Percentiles rank a stretch among this genome's conserved stretches.
Conservation (phyloP, 2,113 vertebrate species). For the Oceanodroma tethys region DNA sequence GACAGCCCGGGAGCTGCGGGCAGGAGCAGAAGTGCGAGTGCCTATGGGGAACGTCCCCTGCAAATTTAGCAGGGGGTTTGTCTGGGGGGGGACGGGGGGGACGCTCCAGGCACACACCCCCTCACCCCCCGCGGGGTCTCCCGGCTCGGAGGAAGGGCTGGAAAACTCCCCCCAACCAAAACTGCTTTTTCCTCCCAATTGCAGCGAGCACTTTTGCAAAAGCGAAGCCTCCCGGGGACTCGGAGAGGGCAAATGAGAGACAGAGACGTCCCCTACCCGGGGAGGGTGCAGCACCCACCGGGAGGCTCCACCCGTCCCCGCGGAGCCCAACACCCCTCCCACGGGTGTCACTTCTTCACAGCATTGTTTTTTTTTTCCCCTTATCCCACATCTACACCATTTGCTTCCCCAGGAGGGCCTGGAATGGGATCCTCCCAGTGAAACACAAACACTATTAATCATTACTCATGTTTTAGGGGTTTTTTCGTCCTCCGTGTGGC, state of each 20-base stretch:
- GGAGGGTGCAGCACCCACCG: background rate
- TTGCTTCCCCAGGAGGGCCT: background rate
- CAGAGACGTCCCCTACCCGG: fast-evolving
- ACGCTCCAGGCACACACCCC: fast-evolving
- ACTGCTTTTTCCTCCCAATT: background rate
- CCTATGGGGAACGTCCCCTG: fast-evolving
- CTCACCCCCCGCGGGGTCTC: fast-evolving
- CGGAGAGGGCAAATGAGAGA: fast-evolving
- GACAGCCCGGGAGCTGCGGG: fast-evolving
- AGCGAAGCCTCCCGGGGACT: background rate
- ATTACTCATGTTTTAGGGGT: fast-evolving
- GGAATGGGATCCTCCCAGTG: background rate
- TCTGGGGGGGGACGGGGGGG: fast-evolving
- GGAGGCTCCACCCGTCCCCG: background rate
- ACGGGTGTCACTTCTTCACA: background rate
- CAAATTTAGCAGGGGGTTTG: background rate
- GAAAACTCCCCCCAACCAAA: background rate
- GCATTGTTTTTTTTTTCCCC: fast-evolving
- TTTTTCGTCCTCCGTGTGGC: background rate
- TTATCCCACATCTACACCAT: background rate
- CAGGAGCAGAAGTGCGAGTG: background rate
- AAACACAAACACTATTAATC: background rate
- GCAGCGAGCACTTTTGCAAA: background rate
- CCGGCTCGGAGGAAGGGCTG: fast-evolving
- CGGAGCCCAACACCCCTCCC: background rate